Conservation (phyloP, 2,888 invertebrate species). For the Melolontha melolontha region DNA sequence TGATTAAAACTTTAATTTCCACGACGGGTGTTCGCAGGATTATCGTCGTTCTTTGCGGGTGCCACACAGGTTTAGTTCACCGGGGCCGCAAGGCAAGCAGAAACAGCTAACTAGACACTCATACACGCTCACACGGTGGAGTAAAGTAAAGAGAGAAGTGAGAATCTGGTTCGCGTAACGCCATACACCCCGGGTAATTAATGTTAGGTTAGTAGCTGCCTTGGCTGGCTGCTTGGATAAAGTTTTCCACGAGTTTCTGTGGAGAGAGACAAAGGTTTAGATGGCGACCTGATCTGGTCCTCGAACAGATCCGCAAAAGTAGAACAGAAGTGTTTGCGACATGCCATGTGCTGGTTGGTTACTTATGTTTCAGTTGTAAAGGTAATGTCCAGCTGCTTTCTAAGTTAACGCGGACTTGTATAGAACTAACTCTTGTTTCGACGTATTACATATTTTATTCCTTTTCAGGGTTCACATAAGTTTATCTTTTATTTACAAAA, state of each 20-base stretch:
- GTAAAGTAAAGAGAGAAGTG: constrained; percentile 29
- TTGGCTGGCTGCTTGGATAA: constrained; percentile 22
- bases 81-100: constrained; percentile 21
- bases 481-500: too few relatives aligned
- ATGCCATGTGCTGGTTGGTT: constrained; percentile 5
- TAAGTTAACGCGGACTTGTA: too few relatives aligned
- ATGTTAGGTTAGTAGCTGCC: constrained; percentile 42
- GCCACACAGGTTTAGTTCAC: constrained; percentile 2
- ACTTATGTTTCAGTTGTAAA: background rate
- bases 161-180: constrained; percentile 27
- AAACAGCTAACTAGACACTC: constrained; percentile 22
- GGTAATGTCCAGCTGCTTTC: too few relatives aligned
- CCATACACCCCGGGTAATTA: constrained; percentile 40
- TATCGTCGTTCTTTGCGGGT: constrained; percentile 34
- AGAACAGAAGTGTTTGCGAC: background rate
- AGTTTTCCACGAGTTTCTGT: constrained; percentile 28
- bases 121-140: background rate
- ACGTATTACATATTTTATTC: too few relatives aligned
- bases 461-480: too few relatives aligned
- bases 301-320: background rate
- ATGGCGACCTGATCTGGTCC: constrained; percentile 6
- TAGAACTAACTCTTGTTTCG: too few relatives aligned
- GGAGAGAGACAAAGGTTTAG: constrained; percentile 12
- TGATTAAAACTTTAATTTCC: constrained; percentile 44
- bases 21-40: constrained; percentile 39